These are phyloP conservation scores for Sphaeramia orbicularis DNA, from an alignment of 2,797 vertebrate genomes.

Conservation along the genomic window DNA sequence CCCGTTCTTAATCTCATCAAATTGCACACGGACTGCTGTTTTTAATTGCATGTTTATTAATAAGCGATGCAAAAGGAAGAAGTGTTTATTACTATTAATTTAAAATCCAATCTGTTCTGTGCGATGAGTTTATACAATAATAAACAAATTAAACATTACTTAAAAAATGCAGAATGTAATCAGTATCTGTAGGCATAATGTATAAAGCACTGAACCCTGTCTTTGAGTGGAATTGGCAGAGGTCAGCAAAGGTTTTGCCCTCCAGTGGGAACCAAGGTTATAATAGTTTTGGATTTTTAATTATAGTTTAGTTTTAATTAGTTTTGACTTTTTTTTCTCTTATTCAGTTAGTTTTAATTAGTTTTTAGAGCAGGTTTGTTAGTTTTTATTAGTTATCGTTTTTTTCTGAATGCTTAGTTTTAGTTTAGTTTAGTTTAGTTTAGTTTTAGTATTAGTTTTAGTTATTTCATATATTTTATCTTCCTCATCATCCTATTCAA, in stretches of 20 bases:
- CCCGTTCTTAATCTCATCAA: constrained; percentile 46
- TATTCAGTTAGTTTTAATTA: too few species aligned
- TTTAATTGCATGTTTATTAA: constrained; percentile 19
- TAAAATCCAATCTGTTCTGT: background rate
- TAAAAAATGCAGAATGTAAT: constrained; percentile 29
- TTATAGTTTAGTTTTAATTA: too few species aligned
- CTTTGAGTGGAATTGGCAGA: constrained; percentile 44
- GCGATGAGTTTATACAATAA: background rate
- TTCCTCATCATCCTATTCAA: too few species aligned
- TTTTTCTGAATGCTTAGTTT: too few species aligned
- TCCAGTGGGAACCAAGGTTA: constrained; percentile 61
- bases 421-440: too few species aligned
- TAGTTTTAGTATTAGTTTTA: too few species aligned
- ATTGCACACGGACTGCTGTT: constrained; percentile 24
- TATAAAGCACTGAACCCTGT: constrained; percentile 31
- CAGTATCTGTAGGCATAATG: constrained; percentile 44
- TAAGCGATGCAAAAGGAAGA: background rate
- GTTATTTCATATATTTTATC: too few species aligned
- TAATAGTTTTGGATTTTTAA: too few species aligned
- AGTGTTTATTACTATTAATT: constrained; percentile 1
- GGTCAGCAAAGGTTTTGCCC: constrained; percentile 65
- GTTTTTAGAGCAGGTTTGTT: too few species aligned
- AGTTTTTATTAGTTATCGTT: too few species aligned
- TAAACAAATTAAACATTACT: background rate
- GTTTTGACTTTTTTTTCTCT: too few species aligned